Percentiles rank a stretch among this genome's conserved stretches.
phyloP scores from a whole-genome alignment of 2,888 invertebrate species.

The Pharmacophagus antenor region DNA sequence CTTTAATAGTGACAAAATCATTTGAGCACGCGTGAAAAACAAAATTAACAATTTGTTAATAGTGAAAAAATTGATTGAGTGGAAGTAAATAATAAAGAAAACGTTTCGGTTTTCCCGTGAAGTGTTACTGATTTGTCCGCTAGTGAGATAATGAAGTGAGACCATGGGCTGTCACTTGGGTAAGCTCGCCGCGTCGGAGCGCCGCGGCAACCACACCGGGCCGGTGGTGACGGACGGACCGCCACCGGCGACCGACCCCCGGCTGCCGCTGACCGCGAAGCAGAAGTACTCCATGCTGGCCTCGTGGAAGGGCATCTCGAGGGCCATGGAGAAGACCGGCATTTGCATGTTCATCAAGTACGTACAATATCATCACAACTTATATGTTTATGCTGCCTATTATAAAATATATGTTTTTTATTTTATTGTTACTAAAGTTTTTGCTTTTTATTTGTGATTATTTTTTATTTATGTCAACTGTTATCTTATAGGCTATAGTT shows the following conservation, averaged over 20 bases:
- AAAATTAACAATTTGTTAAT: background rate
- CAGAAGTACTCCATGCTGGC: conserved; percentile 94
- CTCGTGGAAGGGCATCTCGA: conserved; percentile 94
- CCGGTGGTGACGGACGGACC: conserved; percentile 77
- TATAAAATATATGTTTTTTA: too few relatives aligned
- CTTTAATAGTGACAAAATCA: too few relatives aligned
- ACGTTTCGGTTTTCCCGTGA: background rate
- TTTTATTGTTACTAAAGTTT: too few relatives aligned
- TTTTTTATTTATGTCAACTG: too few relatives aligned
- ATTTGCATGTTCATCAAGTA: conserved; percentile 95
- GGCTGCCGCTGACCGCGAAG: conserved; percentile 90
- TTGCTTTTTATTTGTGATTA: too few relatives aligned
- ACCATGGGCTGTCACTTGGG: conserved; percentile 89
- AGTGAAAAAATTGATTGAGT: too few relatives aligned
- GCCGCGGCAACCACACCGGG: conserved; percentile 68
- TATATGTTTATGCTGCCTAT: too few relatives aligned
- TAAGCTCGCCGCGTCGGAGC: conserved; percentile 83
- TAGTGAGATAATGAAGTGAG: conserved; percentile 33
- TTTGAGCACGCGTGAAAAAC: background rate
- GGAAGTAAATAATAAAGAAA: too few relatives aligned
- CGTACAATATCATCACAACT: conserved; percentile 61
- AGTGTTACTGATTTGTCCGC: background rate
- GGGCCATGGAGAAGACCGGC: conserved; percentile 94
- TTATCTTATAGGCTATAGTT: too few relatives aligned
- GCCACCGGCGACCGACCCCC: conserved; percentile 86